Percentiles rank a stretch among this genome's conserved stretches.
phyloP scores from a whole-genome alignment of 2,113 vertebrate genomes.

The Calypte anna region DNA sequence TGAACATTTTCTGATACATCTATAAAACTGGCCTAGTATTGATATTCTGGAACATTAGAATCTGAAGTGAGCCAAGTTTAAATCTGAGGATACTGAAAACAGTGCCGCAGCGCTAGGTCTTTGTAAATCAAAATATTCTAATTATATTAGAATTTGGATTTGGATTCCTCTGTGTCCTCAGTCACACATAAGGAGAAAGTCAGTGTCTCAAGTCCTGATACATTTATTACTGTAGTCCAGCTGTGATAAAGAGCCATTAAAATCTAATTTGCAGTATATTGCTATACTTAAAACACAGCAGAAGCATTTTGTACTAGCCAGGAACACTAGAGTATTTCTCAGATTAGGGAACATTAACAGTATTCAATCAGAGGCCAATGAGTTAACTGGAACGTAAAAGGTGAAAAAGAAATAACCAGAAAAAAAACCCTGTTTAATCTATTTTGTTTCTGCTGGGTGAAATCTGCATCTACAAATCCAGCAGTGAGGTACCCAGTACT shows the following conservation, averaged over 20 bases:
- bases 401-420: background rate
- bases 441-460: background rate
- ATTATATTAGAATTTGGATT: conserved; percentile 34
- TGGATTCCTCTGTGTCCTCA: background rate
- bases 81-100: conserved; percentile 41
- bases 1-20: conserved; percentile 7
- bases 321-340: background rate
- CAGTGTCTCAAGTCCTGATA: conserved; percentile 8
- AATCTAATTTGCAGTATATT: conserved; percentile 41
- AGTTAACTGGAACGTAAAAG: background rate
- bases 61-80: conserved; percentile 48
- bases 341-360: background rate
- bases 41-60: conserved; percentile 68
- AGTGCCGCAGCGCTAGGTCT: conserved; percentile 17
- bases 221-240: conserved; percentile 38
- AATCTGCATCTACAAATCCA: background rate
- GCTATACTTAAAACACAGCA: conserved; percentile 43
- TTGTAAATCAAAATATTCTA: conserved; percentile 64
- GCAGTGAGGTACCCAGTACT: background rate
- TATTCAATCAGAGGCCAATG: background rate
- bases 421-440: background rate
- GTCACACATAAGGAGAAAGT: conserved; percentile 6
- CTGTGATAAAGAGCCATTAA: conserved; percentile 62
- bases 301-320: conserved; percentile 40
- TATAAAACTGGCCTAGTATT: conserved; percentile 49